Evolutionary conservation across 2,888 invertebrate genomes (phyloP).

Genomic region (Acanthoscelides obtectus): DNA sequence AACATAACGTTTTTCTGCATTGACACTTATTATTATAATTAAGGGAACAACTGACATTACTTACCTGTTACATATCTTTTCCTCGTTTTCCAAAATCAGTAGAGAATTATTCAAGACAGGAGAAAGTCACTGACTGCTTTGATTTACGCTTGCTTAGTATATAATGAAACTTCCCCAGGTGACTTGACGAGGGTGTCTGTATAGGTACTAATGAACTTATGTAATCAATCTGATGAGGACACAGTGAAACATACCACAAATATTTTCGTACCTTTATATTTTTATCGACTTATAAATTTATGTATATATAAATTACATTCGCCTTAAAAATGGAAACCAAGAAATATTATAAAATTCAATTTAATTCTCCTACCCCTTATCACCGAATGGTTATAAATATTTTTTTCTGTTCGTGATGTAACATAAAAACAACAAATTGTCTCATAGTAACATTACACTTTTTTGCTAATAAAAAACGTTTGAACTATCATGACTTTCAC

Average conservation of each 20-base stretch:
- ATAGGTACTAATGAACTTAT: too few species aligned
- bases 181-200: too few species aligned
- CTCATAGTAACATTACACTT: slow-evolving; percentile 30
- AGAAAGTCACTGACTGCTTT: too few species aligned
- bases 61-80: too few species aligned
- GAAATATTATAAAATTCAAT: slow-evolving; percentile 36
- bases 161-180: too few species aligned
- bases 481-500: not conserved
- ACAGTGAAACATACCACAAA: not conserved
- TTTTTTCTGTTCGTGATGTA: slow-evolving; percentile 21
- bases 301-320: slow-evolving; percentile 37
- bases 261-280: slow-evolving; percentile 32
- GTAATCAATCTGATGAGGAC: too few species aligned
- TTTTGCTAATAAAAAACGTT: slow-evolving; percentile 8
- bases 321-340: slow-evolving; percentile 36
- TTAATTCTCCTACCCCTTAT: slow-evolving; percentile 31
- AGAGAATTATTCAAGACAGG: too few species aligned
- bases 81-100: too few species aligned
- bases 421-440: slow-evolving; percentile 27
- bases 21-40: too few species aligned
- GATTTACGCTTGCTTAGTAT: too few species aligned
- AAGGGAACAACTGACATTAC: too few species aligned
- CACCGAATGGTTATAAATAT: slow-evolving; percentile 18
- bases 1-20: too few species aligned
- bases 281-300: slow-evolving; percentile 34